Percentiles rank a stretch among this genome's conserved stretches.
These are phyloP conservation scores for Cydia fagiglandana DNA, from an alignment of 1,140 invertebrate genomes.

Conservation along the genomic window DNA sequence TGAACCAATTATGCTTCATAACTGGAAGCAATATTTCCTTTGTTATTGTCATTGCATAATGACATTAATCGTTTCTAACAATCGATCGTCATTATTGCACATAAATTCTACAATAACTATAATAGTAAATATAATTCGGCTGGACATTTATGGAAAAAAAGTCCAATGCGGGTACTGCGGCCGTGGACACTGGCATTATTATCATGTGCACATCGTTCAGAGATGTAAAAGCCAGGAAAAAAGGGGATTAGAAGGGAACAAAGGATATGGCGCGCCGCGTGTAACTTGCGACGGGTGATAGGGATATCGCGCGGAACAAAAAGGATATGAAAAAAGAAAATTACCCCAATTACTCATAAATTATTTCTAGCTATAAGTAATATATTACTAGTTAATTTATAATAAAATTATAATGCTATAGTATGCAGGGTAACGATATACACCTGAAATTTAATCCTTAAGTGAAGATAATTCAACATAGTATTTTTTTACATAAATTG, in stretches of 20 bases:
- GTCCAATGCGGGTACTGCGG: not conserved
- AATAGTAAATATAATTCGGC: not conserved
- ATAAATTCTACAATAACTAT: not conserved
- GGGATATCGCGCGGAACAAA: too few relatives aligned
- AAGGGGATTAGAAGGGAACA: too few relatives aligned
- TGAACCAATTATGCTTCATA: not conserved
- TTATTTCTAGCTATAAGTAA: too few relatives aligned
- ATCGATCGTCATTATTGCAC: slow-evolving; percentile 6
- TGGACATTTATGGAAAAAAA: not conserved
- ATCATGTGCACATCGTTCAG: not conserved
- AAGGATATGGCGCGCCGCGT: too few relatives aligned
- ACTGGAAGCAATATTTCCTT: not conserved
- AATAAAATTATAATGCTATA: too few relatives aligned
- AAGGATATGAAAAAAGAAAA: too few relatives aligned
- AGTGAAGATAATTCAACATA: not conserved
- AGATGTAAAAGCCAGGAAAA: too few relatives aligned
- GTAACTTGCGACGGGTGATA: too few relatives aligned
- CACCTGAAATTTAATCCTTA: not conserved
- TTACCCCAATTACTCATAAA: too few relatives aligned
- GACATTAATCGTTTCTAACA: not conserved
- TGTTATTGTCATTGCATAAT: slow-evolving; percentile 32
- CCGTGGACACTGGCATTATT: not conserved
- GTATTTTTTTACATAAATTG: not conserved
- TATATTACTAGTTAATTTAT: too few relatives aligned
- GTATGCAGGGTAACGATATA: too few relatives aligned